phyloP scores from a whole-genome alignment of 2,888 invertebrate genomes.

The Drosophila limbata region DNA sequence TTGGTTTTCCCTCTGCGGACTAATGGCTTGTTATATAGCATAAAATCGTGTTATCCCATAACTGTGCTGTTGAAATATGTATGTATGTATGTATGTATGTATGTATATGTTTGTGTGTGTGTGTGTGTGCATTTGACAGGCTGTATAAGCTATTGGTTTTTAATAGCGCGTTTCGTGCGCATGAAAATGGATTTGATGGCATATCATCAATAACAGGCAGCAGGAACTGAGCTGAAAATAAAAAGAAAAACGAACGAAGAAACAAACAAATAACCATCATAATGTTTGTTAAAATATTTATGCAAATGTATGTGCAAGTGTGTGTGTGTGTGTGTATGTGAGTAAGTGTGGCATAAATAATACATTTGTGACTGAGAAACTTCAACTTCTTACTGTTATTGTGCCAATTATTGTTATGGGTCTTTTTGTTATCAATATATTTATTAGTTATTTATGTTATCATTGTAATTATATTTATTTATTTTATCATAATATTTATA shows the following conservation, averaged over 20 bases:
- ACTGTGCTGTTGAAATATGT: not conserved
- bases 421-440: not conserved
- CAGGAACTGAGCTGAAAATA: slow-evolving; percentile 35
- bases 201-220: slow-evolving; percentile 62
- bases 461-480: not conserved
- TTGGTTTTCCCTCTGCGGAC: slow-evolving; percentile 34
- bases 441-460: not conserved
- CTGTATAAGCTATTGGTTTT: slow-evolving; percentile 66
- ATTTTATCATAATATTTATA: not conserved
- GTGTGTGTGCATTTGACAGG: slow-evolving; percentile 55
- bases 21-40: slow-evolving; percentile 63
- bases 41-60: slow-evolving; percentile 59
- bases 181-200: slow-evolving; percentile 43
- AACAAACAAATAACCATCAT: slow-evolving; percentile 7
- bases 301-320: not conserved
- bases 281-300: slow-evolving; percentile 20
- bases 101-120: not conserved
- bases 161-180: slow-evolving; percentile 67
- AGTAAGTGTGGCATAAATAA: not conserved
- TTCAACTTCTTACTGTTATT: not conserved
- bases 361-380: not conserved
- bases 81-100: not conserved
- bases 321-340: not conserved
- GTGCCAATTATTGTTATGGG: not conserved
- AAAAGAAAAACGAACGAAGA: slow-evolving; percentile 6